Base-by-base conservation (phyloP, 2,888 invertebrate species). In the Gasteruption jaculator region DNA sequence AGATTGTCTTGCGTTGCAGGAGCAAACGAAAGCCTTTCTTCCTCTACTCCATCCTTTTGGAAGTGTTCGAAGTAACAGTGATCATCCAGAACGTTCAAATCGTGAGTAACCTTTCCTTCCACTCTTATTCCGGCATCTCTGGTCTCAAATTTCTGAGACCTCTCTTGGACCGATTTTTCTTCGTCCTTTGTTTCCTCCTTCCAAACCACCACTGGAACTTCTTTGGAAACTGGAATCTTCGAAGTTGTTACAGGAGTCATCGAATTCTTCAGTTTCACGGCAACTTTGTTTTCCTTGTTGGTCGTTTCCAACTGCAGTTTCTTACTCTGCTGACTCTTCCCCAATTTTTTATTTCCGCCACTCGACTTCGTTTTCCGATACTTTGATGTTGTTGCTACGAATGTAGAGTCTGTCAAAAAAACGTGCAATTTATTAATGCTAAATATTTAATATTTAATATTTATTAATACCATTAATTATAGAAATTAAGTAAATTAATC, bases 41-140 rank as follows among this genome's bases (percentile, higher is more conserved):
- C 46, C 15, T 43, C 43, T 29, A 48, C 50, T 3, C 58, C 53
- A 15, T 58, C 53, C 41, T 58, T 60, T 3, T n/a, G n/a, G n/a
- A 57, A 38, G 5, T 58, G 63, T 37, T 65, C 68, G 41, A 48
- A 67, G 38, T 68, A 68, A 55, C 68, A 67, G 38, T 68, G 68
- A 50, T 68, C 68, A 8, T 60, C 60, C 6, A 65, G 49, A 40
- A 63, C 65, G 48, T 61, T 61, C 7, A 49, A 44, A 20, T 63
- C 60, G n/a, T n/a, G n/a, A n/a, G n/a, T n/a, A n/a, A n/a, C n/a
- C n/a, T n/a, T 6, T 21, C 10, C 4, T n/a, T n/a, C n/a, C n/a
- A n/a, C n/a, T n/a, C n/a, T n/a, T n/a, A n/a, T n/a, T n/a, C n/a
- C n/a, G n/a, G n/a, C n/a, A n/a, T n/a, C n/a, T n/a, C n/a, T n/a